Evolutionary conservation across 2,113 vertebrate genomes (phyloP).

Genomic region (Oceanodroma tethys): DNA sequence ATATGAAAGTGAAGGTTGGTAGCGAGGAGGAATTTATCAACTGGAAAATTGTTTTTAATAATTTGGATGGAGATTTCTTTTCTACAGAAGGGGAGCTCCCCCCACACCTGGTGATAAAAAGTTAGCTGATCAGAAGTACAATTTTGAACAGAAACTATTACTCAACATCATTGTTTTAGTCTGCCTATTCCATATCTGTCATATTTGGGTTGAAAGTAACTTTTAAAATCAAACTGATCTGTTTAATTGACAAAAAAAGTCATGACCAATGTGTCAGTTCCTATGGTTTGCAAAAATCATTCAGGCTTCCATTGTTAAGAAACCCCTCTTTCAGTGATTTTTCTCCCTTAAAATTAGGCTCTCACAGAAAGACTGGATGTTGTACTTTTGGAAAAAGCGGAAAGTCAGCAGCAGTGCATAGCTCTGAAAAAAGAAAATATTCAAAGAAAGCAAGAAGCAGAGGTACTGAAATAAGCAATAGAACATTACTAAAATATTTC

Average conservation of each 20-base stretch:
- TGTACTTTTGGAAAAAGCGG: slow-evolving; percentile 92
- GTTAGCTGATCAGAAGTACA: not conserved
- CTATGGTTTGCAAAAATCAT: not conserved
- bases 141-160: not conserved
- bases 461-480: slow-evolving; percentile 70
- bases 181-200: not conserved
- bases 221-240: not conserved
- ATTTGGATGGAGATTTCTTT: not conserved
- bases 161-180: not conserved
- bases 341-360: slow-evolving; percentile 75
- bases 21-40: not conserved
- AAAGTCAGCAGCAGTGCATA: slow-evolving; percentile 85
- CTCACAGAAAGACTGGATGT: slow-evolving; percentile 86
- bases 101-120: not conserved
- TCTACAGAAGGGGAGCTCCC: not conserved
- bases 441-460: slow-evolving; percentile 78
- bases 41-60: not conserved
- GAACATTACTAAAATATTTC: not conserved
- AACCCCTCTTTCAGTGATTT: not conserved
- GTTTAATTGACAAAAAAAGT: not conserved
- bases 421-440: slow-evolving; percentile 82
- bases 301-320: not conserved
- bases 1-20: not conserved
- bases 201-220: not conserved
- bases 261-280: not conserved